Conservation (phyloP, 2,113 vertebrate genomes). For the Anarrhichthys ocellatus region DNA sequence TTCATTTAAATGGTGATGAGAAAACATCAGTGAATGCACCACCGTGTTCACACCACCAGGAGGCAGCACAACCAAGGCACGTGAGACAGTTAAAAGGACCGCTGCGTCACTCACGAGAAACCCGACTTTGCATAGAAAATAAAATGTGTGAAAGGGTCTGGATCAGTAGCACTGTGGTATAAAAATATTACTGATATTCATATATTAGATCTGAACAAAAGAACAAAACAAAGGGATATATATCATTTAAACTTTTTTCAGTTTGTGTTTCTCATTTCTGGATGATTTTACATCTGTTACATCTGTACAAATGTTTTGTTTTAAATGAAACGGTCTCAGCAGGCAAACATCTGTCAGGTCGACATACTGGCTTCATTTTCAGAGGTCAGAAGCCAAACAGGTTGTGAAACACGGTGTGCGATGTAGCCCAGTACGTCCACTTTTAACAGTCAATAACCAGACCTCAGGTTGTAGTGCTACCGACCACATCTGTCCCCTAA, state of each 20-base stretch:
- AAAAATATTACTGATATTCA: neutral
- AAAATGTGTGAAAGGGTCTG: neutral
- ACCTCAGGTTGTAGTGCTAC: conserved; percentile 4
- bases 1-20: neutral
- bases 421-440: neutral
- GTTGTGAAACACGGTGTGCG: neutral
- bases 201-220: neutral
- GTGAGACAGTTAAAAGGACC: conserved; percentile 28
- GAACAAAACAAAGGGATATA: no score
- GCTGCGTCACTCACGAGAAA: conserved; percentile 14
- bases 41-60: conserved; percentile 47
- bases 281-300: no score
- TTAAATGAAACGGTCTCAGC: neutral
- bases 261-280: neutral
- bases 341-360: neutral
- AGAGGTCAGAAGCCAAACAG: neutral
- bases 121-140: conserved; percentile 39
- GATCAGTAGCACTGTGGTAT: conserved; percentile 3
- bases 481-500: neutral
- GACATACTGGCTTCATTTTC: neutral
- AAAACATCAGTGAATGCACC: conserved; percentile 24
- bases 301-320: no score
- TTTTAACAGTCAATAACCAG: conserved; percentile 2
- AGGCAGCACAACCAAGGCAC: conserved; percentile 74
- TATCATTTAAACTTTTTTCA: no score